These are phyloP conservation scores for Alouatta palliata DNA, from an alignment of 2,113 vertebrate species.

Conservation along the genomic window DNA sequence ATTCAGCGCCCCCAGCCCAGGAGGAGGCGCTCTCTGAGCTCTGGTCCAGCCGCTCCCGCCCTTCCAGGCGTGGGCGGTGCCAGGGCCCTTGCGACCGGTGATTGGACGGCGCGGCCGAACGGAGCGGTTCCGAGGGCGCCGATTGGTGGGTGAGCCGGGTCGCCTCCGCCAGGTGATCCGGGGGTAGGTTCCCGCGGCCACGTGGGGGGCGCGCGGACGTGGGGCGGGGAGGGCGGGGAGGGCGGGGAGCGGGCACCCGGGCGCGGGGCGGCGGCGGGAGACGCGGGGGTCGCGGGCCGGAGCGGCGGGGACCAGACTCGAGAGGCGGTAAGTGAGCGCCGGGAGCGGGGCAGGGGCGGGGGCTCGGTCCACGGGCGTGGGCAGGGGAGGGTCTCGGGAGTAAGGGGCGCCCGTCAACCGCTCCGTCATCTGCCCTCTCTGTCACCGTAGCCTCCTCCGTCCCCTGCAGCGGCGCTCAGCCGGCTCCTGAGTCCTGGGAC, in stretches of 20 bases:
- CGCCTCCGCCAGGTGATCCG: background rate
- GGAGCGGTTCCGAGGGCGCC: background rate
- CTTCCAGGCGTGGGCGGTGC: conserved; percentile 25
- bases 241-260: background rate
- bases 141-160: conserved; percentile 33
- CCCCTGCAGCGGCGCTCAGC: background rate
- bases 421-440: background rate
- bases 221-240: background rate
- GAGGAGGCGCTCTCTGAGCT: rapidly evolving
- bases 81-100: background rate
- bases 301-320: background rate
- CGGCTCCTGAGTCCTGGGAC: too few relatives aligned
- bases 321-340: conserved; percentile 20
- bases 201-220: conserved; percentile 49
- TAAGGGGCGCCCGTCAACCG: background rate
- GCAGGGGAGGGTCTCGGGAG: background rate
- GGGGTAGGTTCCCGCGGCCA: conserved; percentile 1
- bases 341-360: background rate
- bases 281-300: background rate
- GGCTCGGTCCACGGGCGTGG: background rate
- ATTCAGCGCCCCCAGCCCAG: rapidly evolving
- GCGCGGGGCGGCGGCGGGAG: background rate
- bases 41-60: too few relatives aligned
- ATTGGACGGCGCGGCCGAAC: background rate
- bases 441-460: background rate